Evolutionary conservation across 2,888 invertebrate genomes (phyloP).

Genomic region (Drosophila rellima): DNA sequence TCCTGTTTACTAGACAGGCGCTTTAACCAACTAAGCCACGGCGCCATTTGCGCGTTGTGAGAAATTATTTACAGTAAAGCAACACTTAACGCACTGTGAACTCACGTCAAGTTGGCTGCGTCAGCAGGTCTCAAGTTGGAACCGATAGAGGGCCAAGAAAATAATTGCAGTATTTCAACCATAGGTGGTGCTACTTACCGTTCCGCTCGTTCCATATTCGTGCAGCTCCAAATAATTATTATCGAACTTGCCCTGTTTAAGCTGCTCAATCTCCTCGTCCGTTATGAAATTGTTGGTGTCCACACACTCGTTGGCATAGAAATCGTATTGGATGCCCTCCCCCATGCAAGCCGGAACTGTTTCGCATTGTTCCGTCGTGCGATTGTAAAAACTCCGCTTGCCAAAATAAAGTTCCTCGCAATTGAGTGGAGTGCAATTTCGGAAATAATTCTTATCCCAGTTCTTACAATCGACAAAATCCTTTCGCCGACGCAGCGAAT

Average conservation of each 20-base stretch:
- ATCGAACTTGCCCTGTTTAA: slow-evolving; percentile 57
- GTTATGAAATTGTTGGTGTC: slow-evolving; percentile 55
- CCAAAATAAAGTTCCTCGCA: slow-evolving; percentile 88
- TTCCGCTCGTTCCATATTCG: slow-evolving; percentile 15
- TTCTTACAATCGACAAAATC: slow-evolving; percentile 75
- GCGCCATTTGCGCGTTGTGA: slow-evolving; percentile 64
- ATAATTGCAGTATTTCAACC: background rate
- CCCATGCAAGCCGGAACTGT: slow-evolving; percentile 43
- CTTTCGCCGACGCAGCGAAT: slow-evolving; percentile 61
- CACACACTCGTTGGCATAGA: slow-evolving; percentile 66
- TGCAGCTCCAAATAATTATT: slow-evolving; percentile 50
- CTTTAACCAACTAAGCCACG: slow-evolving; percentile 86
- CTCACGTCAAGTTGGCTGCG: slow-evolving; percentile 7
- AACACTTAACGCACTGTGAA: background rate
- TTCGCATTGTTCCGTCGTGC: slow-evolving; percentile 73
- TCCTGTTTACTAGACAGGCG: slow-evolving; percentile 86
- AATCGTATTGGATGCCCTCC: slow-evolving; percentile 51
- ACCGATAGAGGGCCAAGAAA: slow-evolving; percentile 20
- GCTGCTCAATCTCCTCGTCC: slow-evolving; percentile 62
- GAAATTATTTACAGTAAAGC: slow-evolving; percentile 1
- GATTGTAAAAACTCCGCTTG: slow-evolving; percentile 86
- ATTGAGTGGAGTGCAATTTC: slow-evolving; percentile 86
- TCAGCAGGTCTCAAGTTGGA: background rate
- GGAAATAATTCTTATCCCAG: slow-evolving; percentile 86
- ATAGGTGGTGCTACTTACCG: slow-evolving; percentile 36